Evolutionary conservation across 2,113 vertebrate genomes (phyloP).

Genomic region (Cryptomyrus ogoouensis): DNA sequence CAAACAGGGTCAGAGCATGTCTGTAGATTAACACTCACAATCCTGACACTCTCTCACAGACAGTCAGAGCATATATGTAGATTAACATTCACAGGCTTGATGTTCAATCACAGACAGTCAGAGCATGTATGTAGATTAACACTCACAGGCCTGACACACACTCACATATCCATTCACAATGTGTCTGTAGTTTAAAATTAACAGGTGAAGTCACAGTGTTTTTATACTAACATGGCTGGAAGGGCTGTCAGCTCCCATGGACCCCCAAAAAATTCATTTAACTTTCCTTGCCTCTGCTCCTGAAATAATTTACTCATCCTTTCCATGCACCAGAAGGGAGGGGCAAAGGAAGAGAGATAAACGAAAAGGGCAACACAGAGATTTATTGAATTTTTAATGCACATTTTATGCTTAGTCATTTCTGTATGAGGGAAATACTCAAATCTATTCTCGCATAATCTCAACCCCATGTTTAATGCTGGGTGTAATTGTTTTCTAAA

Average conservation of each 20-base stretch:
- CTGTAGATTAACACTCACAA: background rate
- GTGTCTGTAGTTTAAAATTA: background rate
- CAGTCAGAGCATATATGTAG: background rate
- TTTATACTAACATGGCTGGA: background rate
- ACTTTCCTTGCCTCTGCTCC: conserved; percentile 5
- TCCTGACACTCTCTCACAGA: background rate
- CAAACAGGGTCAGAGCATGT: background rate
- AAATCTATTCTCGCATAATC: conserved; percentile 17
- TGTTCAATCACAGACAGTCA: background rate
- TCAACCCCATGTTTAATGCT: conserved; percentile 18
- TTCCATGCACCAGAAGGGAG: background rate
- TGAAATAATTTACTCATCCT: background rate
- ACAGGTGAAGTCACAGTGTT: background rate
- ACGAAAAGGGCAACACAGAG: background rate
- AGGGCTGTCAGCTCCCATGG: background rate
- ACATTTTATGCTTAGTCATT: conserved; percentile 6
- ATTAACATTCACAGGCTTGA: background rate
- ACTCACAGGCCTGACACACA: background rate
- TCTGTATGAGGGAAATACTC: conserved; percentile 8
- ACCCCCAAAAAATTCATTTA: background rate
- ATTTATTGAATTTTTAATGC: conserved; percentile 4
- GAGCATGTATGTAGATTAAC: background rate
- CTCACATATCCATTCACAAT: background rate
- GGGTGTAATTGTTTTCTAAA: conserved; percentile 20
- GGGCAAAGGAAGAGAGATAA: background rate